These are phyloP conservation scores for Oscheius sp. DNA, from an alignment of 2,888 invertebrate species.

Conservation along the genomic window DNA sequence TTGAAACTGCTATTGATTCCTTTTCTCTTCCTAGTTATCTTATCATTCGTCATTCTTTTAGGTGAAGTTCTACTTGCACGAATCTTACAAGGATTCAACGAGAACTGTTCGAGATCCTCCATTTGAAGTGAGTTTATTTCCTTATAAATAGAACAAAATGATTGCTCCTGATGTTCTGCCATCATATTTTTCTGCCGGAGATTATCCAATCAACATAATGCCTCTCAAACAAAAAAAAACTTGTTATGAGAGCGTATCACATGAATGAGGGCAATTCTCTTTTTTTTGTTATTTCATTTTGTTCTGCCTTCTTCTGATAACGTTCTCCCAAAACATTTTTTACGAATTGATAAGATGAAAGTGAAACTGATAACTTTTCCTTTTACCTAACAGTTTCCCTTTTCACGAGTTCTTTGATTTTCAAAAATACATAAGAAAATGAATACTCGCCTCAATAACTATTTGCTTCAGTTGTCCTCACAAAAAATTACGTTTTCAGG, in stretches of 20 bases:
- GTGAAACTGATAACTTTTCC: too few relatives aligned
- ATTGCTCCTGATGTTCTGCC: neutral
- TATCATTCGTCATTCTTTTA: constrained; percentile 13
- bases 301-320: neutral
- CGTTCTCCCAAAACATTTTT: neutral
- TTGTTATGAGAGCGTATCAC: neutral
- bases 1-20: neutral
- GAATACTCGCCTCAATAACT: too few relatives aligned
- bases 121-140: constrained; percentile 24
- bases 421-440: too few relatives aligned
- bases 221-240: too few relatives aligned
- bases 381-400: too few relatives aligned
- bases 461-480: too few relatives aligned
- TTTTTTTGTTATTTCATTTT: neutral
- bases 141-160: neutral
- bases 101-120: constrained; percentile 29
- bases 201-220: neutral
- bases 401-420: too few relatives aligned
- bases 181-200: neutral
- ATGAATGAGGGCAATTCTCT: too few relatives aligned
- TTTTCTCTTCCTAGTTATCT: neutral
- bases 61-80: constrained; percentile 35
- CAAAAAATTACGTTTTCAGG: neutral
- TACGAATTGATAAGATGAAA: too few relatives aligned
- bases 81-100: constrained; percentile 20